phyloP scores from a whole-genome alignment of 2,888 invertebrate genomes.

The Drosophila kambysellisi region DNA sequence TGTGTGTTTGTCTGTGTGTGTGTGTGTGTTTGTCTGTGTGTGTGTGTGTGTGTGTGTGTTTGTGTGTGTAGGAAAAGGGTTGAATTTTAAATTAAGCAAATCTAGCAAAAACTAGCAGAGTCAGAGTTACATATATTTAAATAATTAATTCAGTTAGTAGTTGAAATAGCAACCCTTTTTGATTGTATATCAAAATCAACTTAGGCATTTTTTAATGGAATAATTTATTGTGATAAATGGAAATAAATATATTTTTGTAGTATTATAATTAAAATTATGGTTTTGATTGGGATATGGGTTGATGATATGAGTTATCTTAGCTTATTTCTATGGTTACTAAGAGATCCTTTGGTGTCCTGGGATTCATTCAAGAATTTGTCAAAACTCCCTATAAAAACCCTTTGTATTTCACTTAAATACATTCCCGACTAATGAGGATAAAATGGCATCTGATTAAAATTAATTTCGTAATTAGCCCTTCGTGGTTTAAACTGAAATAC shows the following conservation, averaged over 20 bases:
- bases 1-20: background rate
- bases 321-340: background rate
- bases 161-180: background rate
- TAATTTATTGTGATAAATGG: too few species aligned
- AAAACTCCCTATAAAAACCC: background rate
- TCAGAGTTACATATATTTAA: background rate
- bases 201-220: background rate
- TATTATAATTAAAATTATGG: too few species aligned
- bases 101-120: background rate
- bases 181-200: background rate
- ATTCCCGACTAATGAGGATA: background rate
- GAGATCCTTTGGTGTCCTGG: background rate
- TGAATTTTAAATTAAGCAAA: constrained; percentile 20
- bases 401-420: background rate
- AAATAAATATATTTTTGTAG: too few species aligned
- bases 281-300: background rate
- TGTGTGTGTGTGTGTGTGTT: too few species aligned
- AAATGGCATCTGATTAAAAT: background rate
- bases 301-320: rapidly evolving
- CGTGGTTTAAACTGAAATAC: background rate
- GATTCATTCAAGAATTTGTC: background rate
- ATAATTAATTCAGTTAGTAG: background rate
- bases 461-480: background rate
- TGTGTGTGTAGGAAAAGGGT: background rate
- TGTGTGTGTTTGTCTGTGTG: too few species aligned